Evolutionary conservation across 2,797 vertebrate genomes (phyloP).

Genomic region (Harpagifer antarcticus): DNA sequence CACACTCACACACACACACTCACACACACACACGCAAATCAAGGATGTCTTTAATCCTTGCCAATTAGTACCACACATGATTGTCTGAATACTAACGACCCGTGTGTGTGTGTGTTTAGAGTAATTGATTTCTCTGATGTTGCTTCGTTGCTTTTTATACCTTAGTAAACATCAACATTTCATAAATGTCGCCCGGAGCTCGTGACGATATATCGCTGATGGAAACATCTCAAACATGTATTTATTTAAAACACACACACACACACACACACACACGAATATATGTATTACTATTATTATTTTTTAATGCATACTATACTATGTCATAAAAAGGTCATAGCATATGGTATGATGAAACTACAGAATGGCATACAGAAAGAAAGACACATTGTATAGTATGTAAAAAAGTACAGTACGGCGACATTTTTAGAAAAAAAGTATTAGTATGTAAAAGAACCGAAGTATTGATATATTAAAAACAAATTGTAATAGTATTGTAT

Average conservation of each 20-base stretch:
- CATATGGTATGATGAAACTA: too few relatives aligned
- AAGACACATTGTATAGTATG: background rate
- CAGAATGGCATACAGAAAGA: too few relatives aligned
- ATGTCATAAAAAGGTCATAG: too few relatives aligned
- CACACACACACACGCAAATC: conserved; percentile 52
- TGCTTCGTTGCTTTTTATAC: conserved; percentile 67
- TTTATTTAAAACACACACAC: too few relatives aligned
- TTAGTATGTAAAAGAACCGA: too few relatives aligned
- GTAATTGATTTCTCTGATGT: conserved; percentile 74
- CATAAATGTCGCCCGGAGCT: conserved; percentile 45
- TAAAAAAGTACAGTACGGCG: background rate
- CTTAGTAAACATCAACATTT: conserved; percentile 69
- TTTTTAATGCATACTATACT: too few relatives aligned
- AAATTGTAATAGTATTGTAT: background rate
- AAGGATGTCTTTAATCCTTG: conserved; percentile 81
- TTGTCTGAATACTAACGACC: conserved; percentile 79
- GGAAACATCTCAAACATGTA: background rate
- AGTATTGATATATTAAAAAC: background rate
- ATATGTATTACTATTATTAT: too few relatives aligned
- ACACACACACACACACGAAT: too few relatives aligned
- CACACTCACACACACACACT: conserved; percentile 40
- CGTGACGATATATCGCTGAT: background rate
- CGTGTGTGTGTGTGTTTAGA: conserved; percentile 32
- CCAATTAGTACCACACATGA: conserved; percentile 75
- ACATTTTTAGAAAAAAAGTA: too few relatives aligned